These are phyloP conservation scores for Columba guinea DNA, from an alignment of 2,797 vertebrate genomes.

Conservation along the genomic window DNA sequence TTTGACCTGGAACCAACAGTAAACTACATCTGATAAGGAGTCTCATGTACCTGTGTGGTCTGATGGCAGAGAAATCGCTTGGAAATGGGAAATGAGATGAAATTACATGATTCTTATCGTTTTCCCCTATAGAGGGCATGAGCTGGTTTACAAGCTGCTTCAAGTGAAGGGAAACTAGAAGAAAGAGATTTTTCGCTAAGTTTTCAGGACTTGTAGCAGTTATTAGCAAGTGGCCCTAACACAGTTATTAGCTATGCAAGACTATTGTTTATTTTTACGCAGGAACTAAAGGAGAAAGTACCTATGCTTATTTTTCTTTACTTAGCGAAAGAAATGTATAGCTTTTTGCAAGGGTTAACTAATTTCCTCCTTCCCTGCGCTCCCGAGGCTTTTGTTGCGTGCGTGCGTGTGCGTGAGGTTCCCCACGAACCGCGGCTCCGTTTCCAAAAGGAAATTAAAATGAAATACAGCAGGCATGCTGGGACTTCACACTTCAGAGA, in stretches of 20 bases:
- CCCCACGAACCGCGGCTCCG: conserved; percentile 73
- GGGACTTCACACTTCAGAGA: conserved; percentile 77
- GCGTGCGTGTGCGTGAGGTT: conserved; percentile 41
- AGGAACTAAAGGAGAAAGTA: conserved; percentile 63
- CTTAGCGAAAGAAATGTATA: conserved; percentile 61
- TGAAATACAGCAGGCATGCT: conserved; percentile 80
- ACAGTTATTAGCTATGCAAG: conserved; percentile 45
- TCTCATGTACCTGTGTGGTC: conserved; percentile 56
- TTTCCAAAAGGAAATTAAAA: conserved; percentile 84
- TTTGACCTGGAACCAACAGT: background rate
- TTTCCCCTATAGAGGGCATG: conserved; percentile 1
- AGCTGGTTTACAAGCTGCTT: conserved; percentile 14
- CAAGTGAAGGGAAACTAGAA: background rate
- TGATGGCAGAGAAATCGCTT: conserved; percentile 41
- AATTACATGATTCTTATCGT: conserved; percentile 55
- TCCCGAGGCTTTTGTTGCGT: conserved; percentile 32
- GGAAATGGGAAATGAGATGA: conserved; percentile 56
- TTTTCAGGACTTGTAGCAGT: conserved; percentile 16
- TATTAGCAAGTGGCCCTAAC: conserved; percentile 35
- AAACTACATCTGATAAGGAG: conserved; percentile 36
- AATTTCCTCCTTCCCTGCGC: conserved; percentile 74
- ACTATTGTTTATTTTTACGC: conserved; percentile 59
- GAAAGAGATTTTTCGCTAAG: background rate
- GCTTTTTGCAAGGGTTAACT: conserved; percentile 79
- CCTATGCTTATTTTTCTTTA: conserved; percentile 65